A percentile compares a stretch with the other conserved stretches of the same genome.
These are phyloP conservation scores for Andrena cerasifolii DNA, from an alignment of 1,140 invertebrate genomes.

Conservation along the genomic window DNA sequence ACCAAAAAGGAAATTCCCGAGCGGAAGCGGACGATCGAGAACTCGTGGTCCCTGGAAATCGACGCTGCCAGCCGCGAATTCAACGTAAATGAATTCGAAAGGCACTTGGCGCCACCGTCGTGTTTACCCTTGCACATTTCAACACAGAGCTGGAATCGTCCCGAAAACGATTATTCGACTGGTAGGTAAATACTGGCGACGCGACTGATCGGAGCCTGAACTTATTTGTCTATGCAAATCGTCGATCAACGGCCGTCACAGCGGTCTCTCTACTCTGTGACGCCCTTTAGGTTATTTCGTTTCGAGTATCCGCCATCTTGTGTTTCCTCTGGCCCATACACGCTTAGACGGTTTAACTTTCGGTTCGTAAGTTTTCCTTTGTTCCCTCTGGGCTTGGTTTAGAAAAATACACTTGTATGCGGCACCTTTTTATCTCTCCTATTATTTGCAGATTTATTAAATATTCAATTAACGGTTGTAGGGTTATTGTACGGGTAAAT, in stretches of 20 bases:
- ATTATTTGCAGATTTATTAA: too few species aligned
- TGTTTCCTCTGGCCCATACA: constrained; percentile 14
- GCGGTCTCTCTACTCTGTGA: background rate
- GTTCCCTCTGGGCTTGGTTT: background rate
- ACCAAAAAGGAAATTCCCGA: background rate
- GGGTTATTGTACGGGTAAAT: too few species aligned
- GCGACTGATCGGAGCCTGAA: constrained; percentile 52
- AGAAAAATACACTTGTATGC: background rate
- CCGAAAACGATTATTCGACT: constrained; percentile 69
- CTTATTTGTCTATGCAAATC: constrained; percentile 75
- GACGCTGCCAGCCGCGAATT: constrained; percentile 4
- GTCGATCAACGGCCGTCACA: constrained; percentile 59
- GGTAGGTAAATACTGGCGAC: constrained; percentile 57
- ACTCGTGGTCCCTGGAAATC: background rate
- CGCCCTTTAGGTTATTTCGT: constrained; percentile 18
- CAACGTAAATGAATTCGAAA: constrained; percentile 26
- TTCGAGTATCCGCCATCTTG: constrained; percentile 18
- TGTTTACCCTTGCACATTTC: constrained; percentile 27
- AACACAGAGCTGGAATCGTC: constrained; percentile 41
- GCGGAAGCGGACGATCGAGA: background rate
- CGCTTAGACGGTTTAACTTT: background rate
- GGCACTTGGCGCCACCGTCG: constrained; percentile 5
- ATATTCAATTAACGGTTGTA: too few species aligned
- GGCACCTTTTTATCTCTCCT: background rate
- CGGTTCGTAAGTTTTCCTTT: background rate